A percentile compares a stretch with the other conserved stretches of the same genome.
Conservation (phyloP, 2,797 vertebrate species). For the Eulemur rubriventer region DNA sequence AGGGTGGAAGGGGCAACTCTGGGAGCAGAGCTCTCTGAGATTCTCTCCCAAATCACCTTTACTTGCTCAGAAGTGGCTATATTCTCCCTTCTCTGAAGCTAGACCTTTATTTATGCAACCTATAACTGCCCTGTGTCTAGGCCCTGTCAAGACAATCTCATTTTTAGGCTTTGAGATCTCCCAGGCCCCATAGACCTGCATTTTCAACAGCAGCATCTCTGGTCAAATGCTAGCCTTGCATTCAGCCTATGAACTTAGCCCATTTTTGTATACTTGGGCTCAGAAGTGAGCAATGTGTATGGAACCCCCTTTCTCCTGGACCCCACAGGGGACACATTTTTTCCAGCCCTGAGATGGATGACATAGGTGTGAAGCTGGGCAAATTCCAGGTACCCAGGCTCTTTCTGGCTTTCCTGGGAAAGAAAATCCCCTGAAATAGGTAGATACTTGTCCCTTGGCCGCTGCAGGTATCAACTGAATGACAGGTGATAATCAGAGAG, state of each 20-base stretch:
- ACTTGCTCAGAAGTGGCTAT: neutral
- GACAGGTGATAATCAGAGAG: neutral
- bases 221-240: neutral
- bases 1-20: neutral
- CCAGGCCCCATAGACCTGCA: neutral
- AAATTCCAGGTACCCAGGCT: neutral
- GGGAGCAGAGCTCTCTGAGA: neutral
- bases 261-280: neutral
- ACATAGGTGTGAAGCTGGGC: neutral
- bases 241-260: neutral
- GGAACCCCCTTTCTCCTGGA: neutral
- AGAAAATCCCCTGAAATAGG: neutral
- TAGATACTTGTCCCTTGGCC: neutral
- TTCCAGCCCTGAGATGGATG: neutral
- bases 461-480: neutral
- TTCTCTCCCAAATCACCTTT: neutral
- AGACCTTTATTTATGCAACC: neutral
- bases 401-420: neutral
- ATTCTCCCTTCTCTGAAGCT: neutral
- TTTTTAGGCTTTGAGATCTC: neutral
- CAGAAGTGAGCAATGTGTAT: neutral
- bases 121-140: neutral
- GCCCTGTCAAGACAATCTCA: neutral
- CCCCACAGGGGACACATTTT: neutral
- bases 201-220: neutral